phyloP scores from a whole-genome alignment of 2,797 vertebrate species.

The Danio aesculapii region DNA sequence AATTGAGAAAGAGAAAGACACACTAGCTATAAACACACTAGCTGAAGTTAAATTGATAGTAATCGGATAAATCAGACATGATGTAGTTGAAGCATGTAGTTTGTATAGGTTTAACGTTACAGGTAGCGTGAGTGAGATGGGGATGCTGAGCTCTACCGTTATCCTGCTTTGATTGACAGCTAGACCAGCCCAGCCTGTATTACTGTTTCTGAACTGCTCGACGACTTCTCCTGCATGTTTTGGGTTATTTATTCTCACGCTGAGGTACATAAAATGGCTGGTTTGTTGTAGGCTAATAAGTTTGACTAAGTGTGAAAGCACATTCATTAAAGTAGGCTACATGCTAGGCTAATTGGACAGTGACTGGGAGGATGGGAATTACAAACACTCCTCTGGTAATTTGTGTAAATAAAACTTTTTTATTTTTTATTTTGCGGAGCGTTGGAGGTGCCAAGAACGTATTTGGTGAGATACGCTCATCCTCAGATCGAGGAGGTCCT shows the following conservation, averaged over 20 bases:
- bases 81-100: conserved; percentile 16
- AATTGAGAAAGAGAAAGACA: background rate
- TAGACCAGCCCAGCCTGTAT: background rate
- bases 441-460: background rate
- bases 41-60: background rate
- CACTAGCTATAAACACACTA: background rate
- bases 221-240: background rate
- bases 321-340: background rate
- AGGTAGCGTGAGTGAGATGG: background rate
- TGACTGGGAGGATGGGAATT: background rate
- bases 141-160: conserved; percentile 28
- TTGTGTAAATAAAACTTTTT: background rate
- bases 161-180: conserved; percentile 33
- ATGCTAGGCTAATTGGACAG: background rate
- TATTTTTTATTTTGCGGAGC: background rate
- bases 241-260: background rate
- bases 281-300: background rate
- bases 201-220: background rate
- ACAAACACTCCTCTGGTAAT: conserved; percentile 3
- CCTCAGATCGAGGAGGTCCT: background rate
- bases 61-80: background rate
- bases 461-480: background rate
- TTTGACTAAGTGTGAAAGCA: background rate
- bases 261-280: background rate
- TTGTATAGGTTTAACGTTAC: background rate